These are phyloP conservation scores for Pseudolycoriella hygida DNA, from an alignment of 2,888 invertebrate species.

Conservation along the genomic window DNA sequence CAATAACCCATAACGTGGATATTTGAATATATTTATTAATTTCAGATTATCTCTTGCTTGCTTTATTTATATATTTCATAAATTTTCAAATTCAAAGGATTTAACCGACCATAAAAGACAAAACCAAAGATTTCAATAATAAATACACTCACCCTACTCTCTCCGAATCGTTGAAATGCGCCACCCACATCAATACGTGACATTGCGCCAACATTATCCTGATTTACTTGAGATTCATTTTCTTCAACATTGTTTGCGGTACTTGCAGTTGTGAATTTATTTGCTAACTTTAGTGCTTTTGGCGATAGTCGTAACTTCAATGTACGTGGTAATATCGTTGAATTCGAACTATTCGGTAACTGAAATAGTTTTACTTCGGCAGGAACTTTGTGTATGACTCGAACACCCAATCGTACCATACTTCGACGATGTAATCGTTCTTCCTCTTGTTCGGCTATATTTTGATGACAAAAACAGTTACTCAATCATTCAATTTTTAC, in stretches of 20 bases:
- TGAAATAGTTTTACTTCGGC: slow-evolving; percentile 9
- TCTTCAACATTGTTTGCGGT: background rate
- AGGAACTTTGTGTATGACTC: slow-evolving; percentile 43
- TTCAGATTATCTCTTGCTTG: too few relatives aligned
- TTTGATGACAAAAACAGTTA: too few relatives aligned
- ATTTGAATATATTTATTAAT: too few relatives aligned
- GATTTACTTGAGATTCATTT: slow-evolving; percentile 1
- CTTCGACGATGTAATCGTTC: slow-evolving; percentile 58
- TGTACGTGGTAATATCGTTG: slow-evolving; percentile 11
- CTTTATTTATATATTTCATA: too few relatives aligned
- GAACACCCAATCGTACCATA: slow-evolving; percentile 62
- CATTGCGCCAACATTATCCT: slow-evolving; percentile 2
- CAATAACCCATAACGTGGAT: too few relatives aligned
- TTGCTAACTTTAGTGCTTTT: slow-evolving; percentile 14
- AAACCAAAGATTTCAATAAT: background rate
- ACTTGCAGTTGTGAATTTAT: slow-evolving; percentile 5
- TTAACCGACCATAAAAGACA: too few relatives aligned
- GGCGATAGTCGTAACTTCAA: slow-evolving; percentile 16
- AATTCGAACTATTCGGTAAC: background rate
- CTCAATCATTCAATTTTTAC: too few relatives aligned
- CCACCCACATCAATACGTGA: slow-evolving; percentile 5
- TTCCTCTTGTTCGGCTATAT: slow-evolving; percentile 52
- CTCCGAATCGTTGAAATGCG: background rate
- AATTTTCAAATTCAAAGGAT: too few relatives aligned
- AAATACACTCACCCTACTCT: background rate